A percentile compares a stretch with the other conserved stretches of the same genome.
phyloP scores from a whole-genome alignment of 2,888 invertebrate genomes.

The Eupithecia exiguata region DNA sequence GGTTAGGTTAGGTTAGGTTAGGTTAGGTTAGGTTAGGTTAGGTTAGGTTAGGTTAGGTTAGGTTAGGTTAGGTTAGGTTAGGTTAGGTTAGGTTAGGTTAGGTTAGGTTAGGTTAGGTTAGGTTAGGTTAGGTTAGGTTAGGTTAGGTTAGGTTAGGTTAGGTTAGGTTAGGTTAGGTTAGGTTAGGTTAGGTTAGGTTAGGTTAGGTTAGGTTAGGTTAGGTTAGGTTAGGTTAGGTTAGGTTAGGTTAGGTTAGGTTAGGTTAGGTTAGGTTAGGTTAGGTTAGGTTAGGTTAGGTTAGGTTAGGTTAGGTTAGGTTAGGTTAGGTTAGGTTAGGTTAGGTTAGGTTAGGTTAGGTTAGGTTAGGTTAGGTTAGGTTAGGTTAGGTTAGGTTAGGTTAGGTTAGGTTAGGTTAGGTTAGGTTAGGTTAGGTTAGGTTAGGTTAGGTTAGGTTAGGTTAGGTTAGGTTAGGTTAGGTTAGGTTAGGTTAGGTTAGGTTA shows the following conservation, averaged over 20 bases:
- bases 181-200: conserved; percentile 24
- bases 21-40: conserved; percentile 32
- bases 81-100: conserved; percentile 29
- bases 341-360: conserved; percentile 29
- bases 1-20: conserved; percentile 28
- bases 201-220: conserved; percentile 20
- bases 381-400: conserved; percentile 28
- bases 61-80: conserved; percentile 30
- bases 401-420: conserved; percentile 23
- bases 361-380: conserved; percentile 34
- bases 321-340: conserved; percentile 24
- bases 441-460: no score
- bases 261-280: conserved; percentile 25
- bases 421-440: no score
- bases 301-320: conserved; percentile 10
- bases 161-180: conserved; percentile 28
- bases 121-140: conserved; percentile 29
- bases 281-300: conserved; percentile 18
- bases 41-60: conserved; percentile 28
- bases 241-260: conserved; percentile 32
- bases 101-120: conserved; percentile 28
- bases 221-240: conserved; percentile 28
- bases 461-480: no score
- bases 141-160: conserved; percentile 19
- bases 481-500: no score